Evolutionary conservation across 2,113 vertebrate species (phyloP).

Genomic region (Percopsis transmontana): DNA sequence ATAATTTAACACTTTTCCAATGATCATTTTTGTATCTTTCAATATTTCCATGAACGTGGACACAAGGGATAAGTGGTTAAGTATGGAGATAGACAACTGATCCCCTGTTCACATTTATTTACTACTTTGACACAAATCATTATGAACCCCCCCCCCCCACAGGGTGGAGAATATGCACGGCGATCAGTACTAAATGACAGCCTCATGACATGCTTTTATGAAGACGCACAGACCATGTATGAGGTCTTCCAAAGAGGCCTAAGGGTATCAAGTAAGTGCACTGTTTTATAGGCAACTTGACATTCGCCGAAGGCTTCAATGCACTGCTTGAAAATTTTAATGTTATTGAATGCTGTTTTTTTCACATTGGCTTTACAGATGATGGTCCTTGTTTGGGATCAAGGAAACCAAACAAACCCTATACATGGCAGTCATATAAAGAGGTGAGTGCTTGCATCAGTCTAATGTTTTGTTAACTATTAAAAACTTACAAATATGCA

Average conservation of each 20-base stretch:
- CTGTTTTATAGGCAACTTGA: neutral
- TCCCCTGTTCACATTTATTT: neutral
- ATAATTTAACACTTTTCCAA: neutral
- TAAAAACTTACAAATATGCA: neutral
- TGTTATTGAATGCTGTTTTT: conserved; percentile 20
- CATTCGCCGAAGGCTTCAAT: accelerated
- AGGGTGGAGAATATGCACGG: conserved; percentile 83
- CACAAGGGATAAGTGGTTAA: too few species aligned
- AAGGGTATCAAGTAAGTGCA: conserved; percentile 86
- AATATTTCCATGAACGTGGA: too few species aligned
- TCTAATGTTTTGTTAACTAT: neutral
- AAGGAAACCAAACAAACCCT: conserved; percentile 90
- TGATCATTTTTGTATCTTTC: too few species aligned
- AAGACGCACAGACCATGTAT: conserved; percentile 85
- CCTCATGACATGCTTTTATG: conserved; percentile 78
- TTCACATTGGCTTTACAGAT: conserved; percentile 70
- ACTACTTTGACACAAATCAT: neutral
- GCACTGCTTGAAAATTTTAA: conserved; percentile 3
- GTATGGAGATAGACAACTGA: too few species aligned
- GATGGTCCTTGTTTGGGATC: conserved; percentile 92
- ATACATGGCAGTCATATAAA: conserved; percentile 93
- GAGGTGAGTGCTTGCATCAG: conserved; percentile 78
- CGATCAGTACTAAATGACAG: conserved; percentile 80
- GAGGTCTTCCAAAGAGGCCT: conserved; percentile 88
- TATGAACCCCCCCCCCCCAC: conserved; percentile 2